Evolutionary conservation across 2,888 invertebrate species (phyloP).

Genomic region (Sesia bembeciformis): DNA sequence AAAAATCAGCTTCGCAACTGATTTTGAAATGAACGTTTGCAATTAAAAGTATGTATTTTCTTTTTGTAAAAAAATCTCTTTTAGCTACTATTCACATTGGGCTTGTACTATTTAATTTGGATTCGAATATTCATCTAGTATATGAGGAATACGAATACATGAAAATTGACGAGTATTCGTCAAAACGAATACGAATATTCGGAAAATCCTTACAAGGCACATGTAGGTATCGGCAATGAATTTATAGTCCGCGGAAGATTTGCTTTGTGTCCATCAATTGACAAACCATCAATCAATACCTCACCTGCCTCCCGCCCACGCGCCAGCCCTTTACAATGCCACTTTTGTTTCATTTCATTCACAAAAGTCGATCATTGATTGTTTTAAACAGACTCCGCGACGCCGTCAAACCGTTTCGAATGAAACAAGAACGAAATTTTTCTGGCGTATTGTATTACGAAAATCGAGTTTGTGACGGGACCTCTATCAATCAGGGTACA

Average conservation of each 20-base stretch:
- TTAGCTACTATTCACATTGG: too few relatives aligned
- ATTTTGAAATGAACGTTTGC: too few relatives aligned
- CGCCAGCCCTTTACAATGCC: conserved; percentile 35
- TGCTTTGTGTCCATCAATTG: not conserved
- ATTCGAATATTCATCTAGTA: too few relatives aligned
- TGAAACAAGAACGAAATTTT: conserved; percentile 26
- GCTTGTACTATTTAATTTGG: too few relatives aligned
- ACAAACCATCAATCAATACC: conserved; percentile 24
- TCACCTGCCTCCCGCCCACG: conserved; percentile 54
- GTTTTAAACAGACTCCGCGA: conserved; percentile 68
- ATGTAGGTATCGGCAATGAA: too few relatives aligned
- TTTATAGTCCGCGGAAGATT: conserved; percentile 1
- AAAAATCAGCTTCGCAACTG: too few relatives aligned
- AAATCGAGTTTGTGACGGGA: conserved; percentile 50
- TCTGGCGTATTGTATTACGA: conserved; percentile 38
- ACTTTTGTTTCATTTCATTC: conserved; percentile 65
- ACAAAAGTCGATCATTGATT: conserved; percentile 67
- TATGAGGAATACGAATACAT: too few relatives aligned
- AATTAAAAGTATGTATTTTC: too few relatives aligned
- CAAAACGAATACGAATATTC: too few relatives aligned
- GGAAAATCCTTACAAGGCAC: too few relatives aligned
- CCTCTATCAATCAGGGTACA: conserved; percentile 60
- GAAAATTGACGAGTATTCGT: too few relatives aligned
- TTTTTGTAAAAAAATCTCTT: too few relatives aligned
- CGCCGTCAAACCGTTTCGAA: conserved; percentile 46